Evolutionary conservation across 2,113 vertebrate species (phyloP).

Genomic region (Nansenia antarctica): DNA sequence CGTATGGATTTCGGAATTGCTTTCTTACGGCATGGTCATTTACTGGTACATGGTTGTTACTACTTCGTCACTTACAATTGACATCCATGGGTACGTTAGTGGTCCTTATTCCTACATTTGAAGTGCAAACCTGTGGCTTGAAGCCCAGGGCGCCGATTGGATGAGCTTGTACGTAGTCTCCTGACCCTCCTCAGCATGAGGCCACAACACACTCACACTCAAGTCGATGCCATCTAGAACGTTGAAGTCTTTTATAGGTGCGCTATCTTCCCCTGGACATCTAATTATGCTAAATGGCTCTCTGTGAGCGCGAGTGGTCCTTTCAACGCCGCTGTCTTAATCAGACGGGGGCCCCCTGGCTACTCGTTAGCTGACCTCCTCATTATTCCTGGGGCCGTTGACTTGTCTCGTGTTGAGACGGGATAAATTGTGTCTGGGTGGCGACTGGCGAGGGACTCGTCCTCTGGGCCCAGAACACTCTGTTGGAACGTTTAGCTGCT

Average conservation of each 20-base stretch:
- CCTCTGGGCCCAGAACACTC: conserved; percentile 14
- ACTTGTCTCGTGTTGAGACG: conserved; percentile 49
- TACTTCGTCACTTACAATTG: too few relatives aligned
- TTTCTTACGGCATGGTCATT: too few relatives aligned
- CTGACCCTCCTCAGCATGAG: too few relatives aligned
- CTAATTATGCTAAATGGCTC: conserved; percentile 66
- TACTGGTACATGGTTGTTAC: too few relatives aligned
- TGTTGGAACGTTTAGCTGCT: neutral
- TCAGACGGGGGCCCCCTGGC: conserved; percentile 58
- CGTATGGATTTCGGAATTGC: too few relatives aligned
- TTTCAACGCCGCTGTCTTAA: conserved; percentile 53
- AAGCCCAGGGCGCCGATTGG: too few relatives aligned
- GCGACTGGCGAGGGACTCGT: conserved; percentile 28
- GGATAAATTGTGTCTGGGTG: conserved; percentile 49
- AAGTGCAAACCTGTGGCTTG: too few relatives aligned
- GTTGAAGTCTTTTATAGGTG: conserved; percentile 29
- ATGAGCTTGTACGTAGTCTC: too few relatives aligned
- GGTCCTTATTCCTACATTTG: too few relatives aligned
- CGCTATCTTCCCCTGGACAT: conserved; percentile 48
- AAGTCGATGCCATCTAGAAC: conserved; percentile 39
- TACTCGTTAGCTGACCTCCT: conserved; percentile 65
- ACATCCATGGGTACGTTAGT: too few relatives aligned
- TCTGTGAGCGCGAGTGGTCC: conserved; percentile 43
- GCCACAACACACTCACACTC: conserved; percentile 22
- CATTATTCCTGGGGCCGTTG: conserved; percentile 60